These are phyloP conservation scores for Minunthozetes semirufus DNA, from an alignment of 2,888 invertebrate species.

Conservation along the genomic window DNA sequence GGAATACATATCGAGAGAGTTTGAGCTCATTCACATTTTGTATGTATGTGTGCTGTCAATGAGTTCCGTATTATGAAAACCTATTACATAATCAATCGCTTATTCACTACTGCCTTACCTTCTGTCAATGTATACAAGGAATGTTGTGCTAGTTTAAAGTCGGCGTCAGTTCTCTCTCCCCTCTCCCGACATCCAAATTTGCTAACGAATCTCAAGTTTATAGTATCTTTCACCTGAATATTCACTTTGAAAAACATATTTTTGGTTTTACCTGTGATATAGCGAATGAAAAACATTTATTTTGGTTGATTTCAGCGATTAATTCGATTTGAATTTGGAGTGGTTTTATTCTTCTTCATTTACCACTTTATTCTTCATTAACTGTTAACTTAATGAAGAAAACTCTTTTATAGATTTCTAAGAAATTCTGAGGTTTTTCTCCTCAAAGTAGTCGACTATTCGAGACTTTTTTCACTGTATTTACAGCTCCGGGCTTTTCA, in stretches of 20 bases:
- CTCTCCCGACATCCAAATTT: neutral
- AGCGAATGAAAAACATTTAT: no score
- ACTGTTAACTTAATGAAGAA: neutral
- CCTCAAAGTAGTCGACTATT: neutral
- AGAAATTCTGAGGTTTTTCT: neutral
- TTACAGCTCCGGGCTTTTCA: neutral
- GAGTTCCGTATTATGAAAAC: slow-evolving; percentile 2
- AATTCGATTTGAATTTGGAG: no score
- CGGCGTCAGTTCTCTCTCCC: neutral
- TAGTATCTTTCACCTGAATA: neutral
- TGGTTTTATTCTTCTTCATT: neutral
- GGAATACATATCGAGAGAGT: neutral
- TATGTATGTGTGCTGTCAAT: neutral
- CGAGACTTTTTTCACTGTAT: neutral
- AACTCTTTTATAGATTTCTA: neutral
- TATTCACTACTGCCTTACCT: neutral
- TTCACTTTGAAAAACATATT: neutral
- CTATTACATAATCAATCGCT: slow-evolving; percentile 5
- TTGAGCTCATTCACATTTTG: slow-evolving; percentile 1
- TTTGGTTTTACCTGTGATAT: neutral
- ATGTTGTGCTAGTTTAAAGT: neutral
- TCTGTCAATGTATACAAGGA: neutral
- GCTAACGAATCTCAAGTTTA: neutral
- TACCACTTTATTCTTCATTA: neutral
- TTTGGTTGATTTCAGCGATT: no score